Evolutionary conservation across 1,140 invertebrate genomes (phyloP), one percentile per base, ranked within the genome.

Genomic region (Lucilia cuprina): DNA sequence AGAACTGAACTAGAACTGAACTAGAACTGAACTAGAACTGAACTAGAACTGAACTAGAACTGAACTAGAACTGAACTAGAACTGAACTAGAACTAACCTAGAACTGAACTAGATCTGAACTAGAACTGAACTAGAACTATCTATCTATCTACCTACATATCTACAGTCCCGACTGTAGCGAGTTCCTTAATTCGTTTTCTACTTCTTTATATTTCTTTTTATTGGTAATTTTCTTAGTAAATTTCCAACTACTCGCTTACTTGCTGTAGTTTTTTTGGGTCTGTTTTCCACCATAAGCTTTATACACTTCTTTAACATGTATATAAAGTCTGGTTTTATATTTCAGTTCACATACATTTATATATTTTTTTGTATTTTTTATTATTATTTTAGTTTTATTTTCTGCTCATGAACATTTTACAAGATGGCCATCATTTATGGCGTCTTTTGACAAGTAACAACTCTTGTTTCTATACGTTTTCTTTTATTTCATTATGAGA

Each of bases 361-460:
- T 55, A 55, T 14, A 17, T n/a, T 55, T 14, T 41, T 77, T 77
- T 7, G 25, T 14, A 25, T 75, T 13, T 35, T 77, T 17, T 77
- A n/a, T 13, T 77, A n/a, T 30, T 5, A 17, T n/a, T 77, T n/a
- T 77, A n/a, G 17, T 77, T 10, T 75, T 75, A 7, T 34, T 75
- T 75, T 14, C 74, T 77, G 74, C 34, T 17, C 50, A 55, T 77
- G 17, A 14, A 77, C 34, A 3, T 77, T 77, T 77, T 30, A 30
- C 34, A 77, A 77, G 34, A 77, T 77, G 74, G 74, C 74, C 74
- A 77, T 77, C 74, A 77, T 77, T 77, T 77, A 77, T 77, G 74
- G 74, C 30, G 34, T 77, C 74, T 77, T 30, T 30, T 77, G 74
- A 77, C 74, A 77, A 77, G 74, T 77, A 34, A 77, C 74, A 77